These are phyloP conservation scores for Halcyon chelicuti DNA, from an alignment of 2,797 vertebrate genomes.

Conservation along the genomic window DNA sequence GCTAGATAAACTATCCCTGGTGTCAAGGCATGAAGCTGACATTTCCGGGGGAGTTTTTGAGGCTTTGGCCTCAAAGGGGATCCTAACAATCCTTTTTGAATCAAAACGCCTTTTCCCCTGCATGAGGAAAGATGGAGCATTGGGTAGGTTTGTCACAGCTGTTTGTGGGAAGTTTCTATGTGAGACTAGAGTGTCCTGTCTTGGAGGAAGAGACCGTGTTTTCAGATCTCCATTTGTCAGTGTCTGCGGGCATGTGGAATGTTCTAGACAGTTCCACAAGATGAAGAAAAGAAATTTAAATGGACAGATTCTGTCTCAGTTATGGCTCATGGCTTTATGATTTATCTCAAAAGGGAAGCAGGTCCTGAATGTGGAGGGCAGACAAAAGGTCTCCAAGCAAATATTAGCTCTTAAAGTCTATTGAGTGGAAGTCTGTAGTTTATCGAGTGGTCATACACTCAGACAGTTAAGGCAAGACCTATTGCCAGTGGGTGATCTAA, in stretches of 20 bases:
- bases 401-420: background rate
- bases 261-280: background rate
- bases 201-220: background rate
- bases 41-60: background rate
- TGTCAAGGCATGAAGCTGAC: background rate
- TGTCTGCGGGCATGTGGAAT: background rate
- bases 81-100: background rate
- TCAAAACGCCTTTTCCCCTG: background rate
- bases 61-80: background rate
- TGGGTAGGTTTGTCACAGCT: background rate
- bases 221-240: background rate
- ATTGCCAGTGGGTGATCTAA: background rate
- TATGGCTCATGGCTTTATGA: background rate
- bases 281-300: background rate
- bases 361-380: background rate
- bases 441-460: background rate
- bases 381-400: constrained; percentile 35
- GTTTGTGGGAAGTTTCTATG: background rate
- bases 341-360: background rate
- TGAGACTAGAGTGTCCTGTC: background rate
- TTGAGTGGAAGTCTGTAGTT: constrained; percentile 17
- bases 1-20: background rate
- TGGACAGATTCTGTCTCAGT: background rate
- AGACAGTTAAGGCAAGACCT: background rate
- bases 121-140: background rate